phyloP scores from a whole-genome alignment of 2,113 vertebrate species.

The Phrynosoma blainvillii region DNA sequence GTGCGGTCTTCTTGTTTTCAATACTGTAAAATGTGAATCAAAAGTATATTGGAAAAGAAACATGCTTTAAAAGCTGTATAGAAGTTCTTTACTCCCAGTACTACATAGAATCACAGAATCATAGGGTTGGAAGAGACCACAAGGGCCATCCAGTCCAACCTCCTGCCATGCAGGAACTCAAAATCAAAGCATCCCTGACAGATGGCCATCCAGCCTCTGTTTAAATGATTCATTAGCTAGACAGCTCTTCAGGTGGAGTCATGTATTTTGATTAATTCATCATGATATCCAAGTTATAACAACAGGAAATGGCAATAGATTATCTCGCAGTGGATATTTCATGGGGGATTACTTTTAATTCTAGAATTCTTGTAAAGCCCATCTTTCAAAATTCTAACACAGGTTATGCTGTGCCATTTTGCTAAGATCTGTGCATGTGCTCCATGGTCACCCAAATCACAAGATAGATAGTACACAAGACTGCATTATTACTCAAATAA shows the following conservation, averaged over 20 bases:
- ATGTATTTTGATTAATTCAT: constrained; percentile 54
- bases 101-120: background rate
- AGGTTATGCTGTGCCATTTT: constrained; percentile 58
- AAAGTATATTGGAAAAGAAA: background rate
- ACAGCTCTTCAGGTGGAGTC: constrained; percentile 19
- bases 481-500: constrained; percentile 53
- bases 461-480: constrained; percentile 52
- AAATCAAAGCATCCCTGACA: too few species aligned
- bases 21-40: background rate
- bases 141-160: too few species aligned
- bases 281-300: constrained; percentile 44
- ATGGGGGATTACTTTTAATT: constrained; percentile 62
- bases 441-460: constrained; percentile 28
- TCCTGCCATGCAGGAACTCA: too few species aligned
- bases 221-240: constrained; percentile 12
- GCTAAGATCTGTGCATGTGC: constrained; percentile 50
- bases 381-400: constrained; percentile 59
- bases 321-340: constrained; percentile 54
- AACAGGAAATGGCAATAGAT: constrained; percentile 62
- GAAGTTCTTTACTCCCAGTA: constrained; percentile 12
- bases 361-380: constrained; percentile 57
- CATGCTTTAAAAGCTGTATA: background rate
- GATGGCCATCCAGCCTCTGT: too few species aligned
- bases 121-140: too few species aligned
- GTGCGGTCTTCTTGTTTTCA: too few species aligned